phyloP scores from a whole-genome alignment of 2,888 invertebrate species.

The Tinea trinotella region DNA sequence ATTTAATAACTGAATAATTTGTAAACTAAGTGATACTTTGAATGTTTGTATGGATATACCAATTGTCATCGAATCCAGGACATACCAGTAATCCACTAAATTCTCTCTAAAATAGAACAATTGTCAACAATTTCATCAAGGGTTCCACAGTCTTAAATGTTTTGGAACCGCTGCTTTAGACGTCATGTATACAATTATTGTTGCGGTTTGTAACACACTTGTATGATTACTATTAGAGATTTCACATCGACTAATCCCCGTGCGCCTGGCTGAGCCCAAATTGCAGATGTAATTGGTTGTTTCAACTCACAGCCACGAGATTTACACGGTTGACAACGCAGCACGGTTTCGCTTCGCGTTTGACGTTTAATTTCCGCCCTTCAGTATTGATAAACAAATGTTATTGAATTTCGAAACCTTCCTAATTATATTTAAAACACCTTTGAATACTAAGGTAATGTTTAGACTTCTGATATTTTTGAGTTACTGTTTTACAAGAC shows the following conservation, averaged over 20 bases:
- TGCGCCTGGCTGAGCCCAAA: constrained; percentile 6
- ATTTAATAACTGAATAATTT: too few relatives aligned
- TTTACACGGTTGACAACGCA: constrained; percentile 16
- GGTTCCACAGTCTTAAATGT: too few relatives aligned
- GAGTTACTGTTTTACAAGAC: too few relatives aligned
- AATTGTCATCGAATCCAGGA: too few relatives aligned
- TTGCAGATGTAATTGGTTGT: constrained; percentile 18
- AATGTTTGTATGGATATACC: too few relatives aligned
- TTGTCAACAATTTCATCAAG: too few relatives aligned
- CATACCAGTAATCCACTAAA: too few relatives aligned
- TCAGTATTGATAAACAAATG: neutral
- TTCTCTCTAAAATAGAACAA: too few relatives aligned
- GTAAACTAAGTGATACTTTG: too few relatives aligned
- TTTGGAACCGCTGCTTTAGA: too few relatives aligned
- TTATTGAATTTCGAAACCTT: neutral
- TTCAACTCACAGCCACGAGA: constrained; percentile 12
- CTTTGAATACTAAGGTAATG: neutral
- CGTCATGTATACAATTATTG: neutral
- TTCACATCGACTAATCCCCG: constrained; percentile 2
- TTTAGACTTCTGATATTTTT: too few relatives aligned
- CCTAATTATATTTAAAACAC: neutral
- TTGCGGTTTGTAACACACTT: neutral
- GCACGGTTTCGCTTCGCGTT: neutral
- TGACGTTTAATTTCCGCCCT: neutral
- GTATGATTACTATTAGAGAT: constrained; percentile 1